A percentile compares a stretch with the other conserved stretches of the same genome.
These are phyloP conservation scores for Sthenelais limicola DNA, from an alignment of 2,888 invertebrate genomes.

Conservation along the genomic window DNA sequence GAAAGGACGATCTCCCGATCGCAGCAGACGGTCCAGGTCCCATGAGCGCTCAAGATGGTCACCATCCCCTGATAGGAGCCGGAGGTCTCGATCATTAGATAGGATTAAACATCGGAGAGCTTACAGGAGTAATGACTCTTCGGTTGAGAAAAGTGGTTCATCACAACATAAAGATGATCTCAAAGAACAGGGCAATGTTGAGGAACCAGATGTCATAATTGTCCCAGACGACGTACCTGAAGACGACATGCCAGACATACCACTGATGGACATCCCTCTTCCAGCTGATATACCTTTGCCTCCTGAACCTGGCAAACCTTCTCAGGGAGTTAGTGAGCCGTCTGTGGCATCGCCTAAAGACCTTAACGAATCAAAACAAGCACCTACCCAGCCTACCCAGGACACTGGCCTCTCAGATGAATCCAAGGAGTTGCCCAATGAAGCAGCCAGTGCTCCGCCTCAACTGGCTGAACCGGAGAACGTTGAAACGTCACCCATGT, in stretches of 20 bases:
- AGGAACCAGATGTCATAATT: neutral
- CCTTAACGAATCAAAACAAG: no score
- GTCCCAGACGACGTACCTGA: neutral
- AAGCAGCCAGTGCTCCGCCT: neutral
- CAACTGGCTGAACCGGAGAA: neutral
- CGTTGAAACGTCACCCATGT: neutral
- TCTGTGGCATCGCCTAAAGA: no score
- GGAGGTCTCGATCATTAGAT: slow-evolving; percentile 11
- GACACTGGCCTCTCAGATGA: neutral
- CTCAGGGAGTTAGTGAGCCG: no score
- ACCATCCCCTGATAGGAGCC: neutral
- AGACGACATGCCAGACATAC: neutral
- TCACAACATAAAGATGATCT: neutral
- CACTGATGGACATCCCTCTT: slow-evolving; percentile 6
- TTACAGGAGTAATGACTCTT: neutral
- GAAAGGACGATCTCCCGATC: slow-evolving; percentile 1
- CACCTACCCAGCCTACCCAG: no score
- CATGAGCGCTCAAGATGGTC: no score
- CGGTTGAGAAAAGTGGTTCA: no score
- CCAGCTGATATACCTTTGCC: slow-evolving; percentile 2
- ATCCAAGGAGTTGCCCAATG: slow-evolving; percentile 3
- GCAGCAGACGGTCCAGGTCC: no score
- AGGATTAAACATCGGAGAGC: neutral
- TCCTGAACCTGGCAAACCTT: no score
- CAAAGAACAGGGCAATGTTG: neutral